Evolutionary conservation across 2,113 vertebrate species (phyloP).

Genomic region (Galeopterus variegatus): DNA sequence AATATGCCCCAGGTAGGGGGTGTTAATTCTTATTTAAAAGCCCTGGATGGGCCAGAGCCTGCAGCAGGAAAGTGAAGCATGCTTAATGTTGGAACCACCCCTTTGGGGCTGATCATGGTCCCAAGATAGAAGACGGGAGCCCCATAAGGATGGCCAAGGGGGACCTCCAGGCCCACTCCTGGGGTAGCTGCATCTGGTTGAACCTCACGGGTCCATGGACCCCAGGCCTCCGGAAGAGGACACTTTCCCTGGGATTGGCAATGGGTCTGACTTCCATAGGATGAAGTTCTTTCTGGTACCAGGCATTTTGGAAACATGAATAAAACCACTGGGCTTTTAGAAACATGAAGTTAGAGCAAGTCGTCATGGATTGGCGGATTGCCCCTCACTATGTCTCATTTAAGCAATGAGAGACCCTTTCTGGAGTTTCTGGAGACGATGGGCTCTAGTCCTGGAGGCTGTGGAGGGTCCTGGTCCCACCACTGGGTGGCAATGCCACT

Average conservation of each 20-base stretch:
- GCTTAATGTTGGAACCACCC: background rate
- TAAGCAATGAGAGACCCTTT: background rate
- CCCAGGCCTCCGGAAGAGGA: background rate
- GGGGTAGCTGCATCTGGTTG: background rate
- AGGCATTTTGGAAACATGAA: slow-evolving; percentile 1
- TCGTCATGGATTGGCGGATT: accelerated
- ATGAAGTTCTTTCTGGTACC: background rate
- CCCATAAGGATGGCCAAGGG: accelerated
- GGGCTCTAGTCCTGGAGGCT: background rate
- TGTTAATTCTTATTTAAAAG: background rate
- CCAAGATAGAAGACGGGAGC: background rate
- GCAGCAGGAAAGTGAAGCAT: background rate
- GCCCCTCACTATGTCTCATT: background rate
- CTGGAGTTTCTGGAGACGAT: background rate
- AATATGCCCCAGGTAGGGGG: background rate
- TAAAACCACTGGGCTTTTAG: background rate
- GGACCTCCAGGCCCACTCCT: background rate
- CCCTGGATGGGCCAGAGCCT: background rate
- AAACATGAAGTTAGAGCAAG: background rate
- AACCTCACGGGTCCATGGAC: background rate
- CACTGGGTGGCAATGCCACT: background rate
- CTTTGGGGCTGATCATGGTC: background rate
- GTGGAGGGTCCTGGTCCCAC: background rate
- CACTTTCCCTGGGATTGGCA: background rate
- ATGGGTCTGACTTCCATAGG: background rate